Evolutionary conservation across 2,888 invertebrate genomes (phyloP).

Genomic region (Eilema depressum): DNA sequence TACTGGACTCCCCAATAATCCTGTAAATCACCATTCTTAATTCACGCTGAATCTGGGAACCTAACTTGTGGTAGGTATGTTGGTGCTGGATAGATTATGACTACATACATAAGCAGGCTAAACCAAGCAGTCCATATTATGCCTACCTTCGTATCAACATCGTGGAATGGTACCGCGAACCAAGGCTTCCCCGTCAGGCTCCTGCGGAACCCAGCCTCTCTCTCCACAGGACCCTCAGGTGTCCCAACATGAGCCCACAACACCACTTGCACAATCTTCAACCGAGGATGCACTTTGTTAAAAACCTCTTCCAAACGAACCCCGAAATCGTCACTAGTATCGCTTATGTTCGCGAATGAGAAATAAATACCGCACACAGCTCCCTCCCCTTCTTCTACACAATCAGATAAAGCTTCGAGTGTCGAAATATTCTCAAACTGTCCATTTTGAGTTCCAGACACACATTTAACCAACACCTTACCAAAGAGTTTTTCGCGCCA

Average conservation of each 20-base stretch:
- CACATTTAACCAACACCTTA: slow-evolving; percentile 84
- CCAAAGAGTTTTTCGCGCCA: slow-evolving; percentile 89
- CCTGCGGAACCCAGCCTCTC: slow-evolving; percentile 88
- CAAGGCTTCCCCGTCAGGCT: slow-evolving; percentile 89
- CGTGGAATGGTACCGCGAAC: slow-evolving; percentile 90
- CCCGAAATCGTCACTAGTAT: slow-evolving; percentile 90
- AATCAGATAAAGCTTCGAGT: slow-evolving; percentile 77
- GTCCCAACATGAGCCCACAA: slow-evolving; percentile 88
- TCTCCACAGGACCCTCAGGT: slow-evolving; percentile 88
- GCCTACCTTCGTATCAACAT: slow-evolving; percentile 90
- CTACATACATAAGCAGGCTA: background rate
- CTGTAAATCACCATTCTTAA: no score
- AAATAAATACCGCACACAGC: slow-evolving; percentile 89
- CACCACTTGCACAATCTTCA: slow-evolving; percentile 90
- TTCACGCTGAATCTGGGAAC: no score
- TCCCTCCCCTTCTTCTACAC: slow-evolving; percentile 82
- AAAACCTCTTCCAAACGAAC: slow-evolving; percentile 88
- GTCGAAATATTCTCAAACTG: slow-evolving; percentile 81
- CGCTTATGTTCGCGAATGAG: slow-evolving; percentile 90
- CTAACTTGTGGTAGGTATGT: no score
- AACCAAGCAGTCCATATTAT: background rate
- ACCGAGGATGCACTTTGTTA: slow-evolving; percentile 77
- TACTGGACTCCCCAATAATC: no score
- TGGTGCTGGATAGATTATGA: no score
- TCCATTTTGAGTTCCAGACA: slow-evolving; percentile 75